Percentiles rank a stretch among this genome's conserved stretches.
Conservation (phyloP, 1,140 invertebrate genomes). For the Brachionus asplanchnoidis region DNA sequence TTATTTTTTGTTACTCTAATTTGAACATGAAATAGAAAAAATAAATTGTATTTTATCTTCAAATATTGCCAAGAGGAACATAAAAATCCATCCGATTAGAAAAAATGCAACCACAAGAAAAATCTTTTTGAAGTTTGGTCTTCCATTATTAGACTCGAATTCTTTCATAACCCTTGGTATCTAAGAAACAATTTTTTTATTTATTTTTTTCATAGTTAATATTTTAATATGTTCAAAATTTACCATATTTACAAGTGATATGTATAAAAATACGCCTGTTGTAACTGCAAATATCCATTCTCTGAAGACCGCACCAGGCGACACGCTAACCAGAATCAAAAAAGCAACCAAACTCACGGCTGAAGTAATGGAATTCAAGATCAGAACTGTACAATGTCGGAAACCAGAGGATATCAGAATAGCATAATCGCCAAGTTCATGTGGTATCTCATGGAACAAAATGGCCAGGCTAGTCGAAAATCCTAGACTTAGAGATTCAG, state of each 20-base stretch:
- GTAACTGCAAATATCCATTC: constrained; percentile 40
- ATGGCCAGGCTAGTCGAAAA: constrained; percentile 58
- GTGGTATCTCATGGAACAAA: constrained; percentile 60
- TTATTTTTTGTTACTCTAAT: too few relatives aligned
- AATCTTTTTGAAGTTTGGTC: neutral
- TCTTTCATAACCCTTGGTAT: neutral
- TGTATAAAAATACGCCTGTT: constrained; percentile 33
- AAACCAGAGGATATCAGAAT: constrained; percentile 8
- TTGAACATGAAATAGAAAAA: neutral
- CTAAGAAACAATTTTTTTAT: neutral
- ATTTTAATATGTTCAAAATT: neutral
- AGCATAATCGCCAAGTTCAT: constrained; percentile 52
- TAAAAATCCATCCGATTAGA: constrained; percentile 13
- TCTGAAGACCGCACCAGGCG: neutral
- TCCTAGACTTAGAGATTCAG: constrained; percentile 48
- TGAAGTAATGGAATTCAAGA: constrained; percentile 37
- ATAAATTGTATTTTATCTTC: constrained; percentile 25
- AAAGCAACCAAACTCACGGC: neutral
- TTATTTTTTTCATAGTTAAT: neutral
- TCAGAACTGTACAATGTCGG: neutral
- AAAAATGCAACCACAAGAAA: neutral
- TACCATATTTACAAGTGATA: constrained; percentile 36
- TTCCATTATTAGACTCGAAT: neutral
- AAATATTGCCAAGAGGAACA: constrained; percentile 13
- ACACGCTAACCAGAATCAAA: neutral